phyloP scores from a whole-genome alignment of 2,113 vertebrate genomes.

The Esox niger region DNA sequence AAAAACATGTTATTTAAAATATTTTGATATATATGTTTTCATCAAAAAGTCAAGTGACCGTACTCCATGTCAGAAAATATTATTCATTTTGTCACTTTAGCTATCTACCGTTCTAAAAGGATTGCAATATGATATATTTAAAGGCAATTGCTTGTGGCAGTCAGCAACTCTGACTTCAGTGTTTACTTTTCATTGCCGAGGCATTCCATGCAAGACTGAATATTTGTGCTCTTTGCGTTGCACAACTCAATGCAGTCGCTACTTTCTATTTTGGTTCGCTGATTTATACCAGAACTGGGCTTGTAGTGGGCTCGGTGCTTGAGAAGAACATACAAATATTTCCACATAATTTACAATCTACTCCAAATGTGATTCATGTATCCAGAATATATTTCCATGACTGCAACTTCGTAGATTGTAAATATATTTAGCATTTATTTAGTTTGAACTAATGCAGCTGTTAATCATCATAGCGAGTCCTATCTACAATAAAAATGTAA shows the following conservation, averaged over 20 bases:
- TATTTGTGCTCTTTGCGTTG: conserved; percentile 55
- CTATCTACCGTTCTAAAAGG: neutral
- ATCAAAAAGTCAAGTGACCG: neutral
- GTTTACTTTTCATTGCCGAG: conserved; percentile 43
- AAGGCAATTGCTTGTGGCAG: conserved; percentile 3
- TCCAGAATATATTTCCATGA: no score
- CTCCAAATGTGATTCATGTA: no score
- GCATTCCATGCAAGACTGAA: conserved; percentile 31
- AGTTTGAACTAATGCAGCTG: no score
- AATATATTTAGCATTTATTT: no score
- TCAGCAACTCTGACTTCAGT: conserved; percentile 31
- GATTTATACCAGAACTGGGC: conserved; percentile 41
- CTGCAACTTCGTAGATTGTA: no score
- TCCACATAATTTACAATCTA: neutral
- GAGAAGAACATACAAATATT: neutral
- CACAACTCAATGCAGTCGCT: conserved; percentile 10
- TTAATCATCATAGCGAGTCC: no score
- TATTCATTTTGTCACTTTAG: no score
- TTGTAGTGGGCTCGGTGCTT: neutral
- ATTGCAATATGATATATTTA: no score
- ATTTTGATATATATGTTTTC: neutral
- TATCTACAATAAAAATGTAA: no score
- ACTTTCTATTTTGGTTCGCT: conserved; percentile 45
- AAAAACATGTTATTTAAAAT: no score
- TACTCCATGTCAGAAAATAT: no score